Evolutionary conservation across 2,113 vertebrate genomes (phyloP), one percentile per base, ranked within the genome.

Genomic region (Epinephelus fuscoguttatus): DNA sequence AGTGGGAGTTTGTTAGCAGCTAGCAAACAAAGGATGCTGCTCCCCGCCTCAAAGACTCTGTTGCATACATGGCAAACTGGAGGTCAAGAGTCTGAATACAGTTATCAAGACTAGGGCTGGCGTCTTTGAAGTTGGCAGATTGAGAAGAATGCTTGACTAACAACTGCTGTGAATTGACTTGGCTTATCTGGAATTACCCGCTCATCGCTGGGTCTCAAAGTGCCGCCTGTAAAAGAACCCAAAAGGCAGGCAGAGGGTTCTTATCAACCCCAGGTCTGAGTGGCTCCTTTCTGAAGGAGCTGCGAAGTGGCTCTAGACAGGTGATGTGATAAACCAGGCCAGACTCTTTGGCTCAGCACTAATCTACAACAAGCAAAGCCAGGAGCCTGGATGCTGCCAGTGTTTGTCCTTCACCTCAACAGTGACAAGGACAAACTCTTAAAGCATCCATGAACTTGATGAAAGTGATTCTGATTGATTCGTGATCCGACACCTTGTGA

Each of bases 11-110:
- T 83, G 80, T 92, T 82, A 89, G 87, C 53, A 67, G 62, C 84
- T 30, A 63, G 78, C 80, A 92, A 93, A 91, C 91, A 93, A 92
- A 93, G 87, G 91, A 91, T 86, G 77, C 90, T 85, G 89, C 90
- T 77, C 68, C 89, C 90, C 84, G 91, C 84, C 91, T 90, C 86
- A 90, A 91, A 92, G 88, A 68, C 76, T 77, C 52, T 67, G 80
- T 87, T 66, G 37, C 61, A 70, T 78, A 79, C 61, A 82, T 30
- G 33, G 83, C 71, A 83, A 86, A 77, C 91, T 85, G 87, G 85
- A 90, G 86, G 89, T 91, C 86, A 91, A 82, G 80, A 88, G 75
- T 59, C 87, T 85, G 68, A 91, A 90, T 88, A 81, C 81, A 91
- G 92, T 88, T 91, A 91, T 91, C 88, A 84, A 27, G 5, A 18